phyloP scores from a whole-genome alignment of 2,888 invertebrate genomes.

The Dynastes tityus region DNA sequence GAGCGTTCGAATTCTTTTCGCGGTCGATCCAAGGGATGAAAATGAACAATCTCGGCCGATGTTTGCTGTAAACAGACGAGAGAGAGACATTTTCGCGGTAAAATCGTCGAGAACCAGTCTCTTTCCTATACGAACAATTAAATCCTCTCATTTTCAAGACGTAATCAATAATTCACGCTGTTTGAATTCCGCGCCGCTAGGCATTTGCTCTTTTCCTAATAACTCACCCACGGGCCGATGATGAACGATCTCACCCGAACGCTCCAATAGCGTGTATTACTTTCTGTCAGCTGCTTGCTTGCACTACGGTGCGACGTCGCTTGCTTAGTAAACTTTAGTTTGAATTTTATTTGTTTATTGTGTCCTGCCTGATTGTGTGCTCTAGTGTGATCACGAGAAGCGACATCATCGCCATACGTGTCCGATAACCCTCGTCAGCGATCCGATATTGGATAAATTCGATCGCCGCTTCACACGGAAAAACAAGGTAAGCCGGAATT shows the following conservation, averaged over 20 bases:
- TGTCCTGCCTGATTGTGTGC: constrained; percentile 69
- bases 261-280: constrained; percentile 62
- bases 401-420: constrained; percentile 60
- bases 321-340: constrained; percentile 71
- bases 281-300: constrained; percentile 81
- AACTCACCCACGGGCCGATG: constrained; percentile 62
- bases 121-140: constrained; percentile 58
- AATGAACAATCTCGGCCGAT: no score
- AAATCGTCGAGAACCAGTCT: constrained; percentile 2
- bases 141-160: constrained; percentile 51
- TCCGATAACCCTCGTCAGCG: constrained; percentile 57
- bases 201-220: constrained; percentile 61
- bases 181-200: constrained; percentile 66
- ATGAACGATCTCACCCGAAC: constrained; percentile 64
- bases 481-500: constrained; percentile 38
- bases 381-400: constrained; percentile 58
- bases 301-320: constrained; percentile 77
- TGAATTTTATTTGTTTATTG: constrained; percentile 69
- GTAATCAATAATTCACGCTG: constrained; percentile 67
- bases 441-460: constrained; percentile 44
- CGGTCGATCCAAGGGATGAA: no score
- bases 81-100: neutral
- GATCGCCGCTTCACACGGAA: constrained; percentile 13
- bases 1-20: neutral
- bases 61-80: neutral